A percentile compares a stretch with the other conserved stretches of the same genome.
These are phyloP conservation scores for Drepana falcataria DNA, from an alignment of 2,888 invertebrate genomes.

Conservation along the genomic window DNA sequence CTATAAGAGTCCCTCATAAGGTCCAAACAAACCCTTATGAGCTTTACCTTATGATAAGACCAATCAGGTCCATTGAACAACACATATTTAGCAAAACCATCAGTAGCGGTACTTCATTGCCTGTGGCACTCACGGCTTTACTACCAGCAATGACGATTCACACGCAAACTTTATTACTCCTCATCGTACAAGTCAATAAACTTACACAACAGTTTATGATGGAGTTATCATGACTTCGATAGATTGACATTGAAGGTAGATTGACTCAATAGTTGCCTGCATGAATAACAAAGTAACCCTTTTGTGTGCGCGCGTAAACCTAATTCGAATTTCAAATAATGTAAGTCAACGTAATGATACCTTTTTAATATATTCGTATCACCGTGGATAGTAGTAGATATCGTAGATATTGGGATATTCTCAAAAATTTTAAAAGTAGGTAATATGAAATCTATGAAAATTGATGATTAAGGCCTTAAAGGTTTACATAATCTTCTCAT, in stretches of 20 bases:
- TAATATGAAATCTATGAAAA: no score
- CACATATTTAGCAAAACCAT: slow-evolving; percentile 58
- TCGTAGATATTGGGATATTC: no score
- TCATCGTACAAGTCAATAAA: slow-evolving; percentile 13
- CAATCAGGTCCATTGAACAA: neutral
- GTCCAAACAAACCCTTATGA: neutral
- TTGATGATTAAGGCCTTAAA: no score
- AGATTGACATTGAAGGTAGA: neutral
- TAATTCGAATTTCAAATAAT: neutral
- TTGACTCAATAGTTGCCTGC: neutral
- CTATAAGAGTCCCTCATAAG: no score
- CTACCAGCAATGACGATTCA: slow-evolving; percentile 38
- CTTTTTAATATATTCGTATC: no score
- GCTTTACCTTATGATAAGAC: neutral
- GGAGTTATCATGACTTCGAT: neutral
- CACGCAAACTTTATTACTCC: slow-evolving; percentile 48
- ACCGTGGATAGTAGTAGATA: no score
- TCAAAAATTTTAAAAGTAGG: no score
- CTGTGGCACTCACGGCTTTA: slow-evolving; percentile 58
- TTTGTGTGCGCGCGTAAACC: neutral
- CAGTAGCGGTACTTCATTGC: slow-evolving; percentile 65
- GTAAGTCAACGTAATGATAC: no score
- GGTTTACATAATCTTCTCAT: no score
- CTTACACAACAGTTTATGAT: slow-evolving; percentile 5
- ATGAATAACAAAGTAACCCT: neutral